Evolutionary conservation across 2,113 vertebrate species (phyloP).

Genomic region (Callorhinus ursinus): DNA sequence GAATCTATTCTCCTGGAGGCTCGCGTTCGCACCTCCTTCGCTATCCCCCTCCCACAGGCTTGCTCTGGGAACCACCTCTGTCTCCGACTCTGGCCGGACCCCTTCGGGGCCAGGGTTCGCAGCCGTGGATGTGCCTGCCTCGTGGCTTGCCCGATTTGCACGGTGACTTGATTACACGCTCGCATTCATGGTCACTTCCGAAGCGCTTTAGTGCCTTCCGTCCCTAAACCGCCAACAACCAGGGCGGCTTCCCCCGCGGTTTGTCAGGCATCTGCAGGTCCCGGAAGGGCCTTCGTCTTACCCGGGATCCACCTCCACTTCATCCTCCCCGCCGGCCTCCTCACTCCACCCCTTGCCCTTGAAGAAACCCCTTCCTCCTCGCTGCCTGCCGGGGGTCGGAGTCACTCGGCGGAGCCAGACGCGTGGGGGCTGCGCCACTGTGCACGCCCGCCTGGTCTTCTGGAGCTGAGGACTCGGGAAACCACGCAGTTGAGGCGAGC

Average conservation of each 20-base stretch:
- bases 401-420: slow-evolving; percentile 12
- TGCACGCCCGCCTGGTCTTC: slow-evolving; percentile 49
- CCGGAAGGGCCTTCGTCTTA: slow-evolving; percentile 73
- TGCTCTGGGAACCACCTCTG: slow-evolving; percentile 50
- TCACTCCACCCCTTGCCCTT: slow-evolving; percentile 6
- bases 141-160: slow-evolving; percentile 88
- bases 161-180: slow-evolving; percentile 89
- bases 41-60: background rate
- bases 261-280: slow-evolving; percentile 73
- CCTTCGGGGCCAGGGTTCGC: slow-evolving; percentile 65
- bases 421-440: slow-evolving; percentile 39
- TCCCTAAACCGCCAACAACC: slow-evolving; percentile 80
- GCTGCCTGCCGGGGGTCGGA: slow-evolving; percentile 33
- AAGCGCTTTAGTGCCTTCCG: slow-evolving; percentile 87
- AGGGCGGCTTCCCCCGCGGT: slow-evolving; percentile 72
- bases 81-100: slow-evolving; percentile 22
- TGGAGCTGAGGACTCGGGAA: slow-evolving; percentile 73
- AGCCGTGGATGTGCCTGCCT: slow-evolving; percentile 84
- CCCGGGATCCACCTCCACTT: slow-evolving; percentile 71
- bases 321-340: background rate
- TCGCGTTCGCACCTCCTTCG: background rate
- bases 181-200: slow-evolving; percentile 89
- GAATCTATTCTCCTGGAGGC: background rate
- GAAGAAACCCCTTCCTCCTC: background rate
- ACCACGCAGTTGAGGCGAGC: slow-evolving; percentile 69